Base-by-base conservation (phyloP, 92 coral and sea anemone genomes). In the Phenganax subtilis region DNA sequence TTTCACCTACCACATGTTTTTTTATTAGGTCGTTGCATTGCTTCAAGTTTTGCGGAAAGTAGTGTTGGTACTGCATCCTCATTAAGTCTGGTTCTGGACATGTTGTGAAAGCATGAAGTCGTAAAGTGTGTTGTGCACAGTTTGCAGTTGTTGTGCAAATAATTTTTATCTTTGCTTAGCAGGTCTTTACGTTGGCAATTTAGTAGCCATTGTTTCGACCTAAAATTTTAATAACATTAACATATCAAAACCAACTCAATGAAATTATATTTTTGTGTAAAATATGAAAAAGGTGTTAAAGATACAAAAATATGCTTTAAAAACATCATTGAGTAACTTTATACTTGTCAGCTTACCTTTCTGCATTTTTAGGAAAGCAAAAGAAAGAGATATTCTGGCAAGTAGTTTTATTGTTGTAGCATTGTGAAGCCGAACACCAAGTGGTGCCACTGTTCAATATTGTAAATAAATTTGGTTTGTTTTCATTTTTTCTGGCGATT, bases 61-160 rank as follows among this genome's bases (percentile, higher is more conserved):
- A 71, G 17, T 37, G 75, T 15, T 12, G 75, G 75, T 3, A 71
- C n/a, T 11, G 75, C 75, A 0, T 7, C 37, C 57, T 37, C 30
- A 8, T 53, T 12, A 30, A 71, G 25, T 8, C 20, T 53, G 1
- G 31, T 71, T 71, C 37, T 71, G 27, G 9, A 47, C 10, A 6
- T 53, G 56, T 17, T 51, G 16, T 28, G 57, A 31, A 71, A 71
- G 30, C 75, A 47, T 8, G 55, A 47, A 25, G 9, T 0, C 8
- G 27, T 8, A 15, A 71, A 71, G n/a, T 71, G 75, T 47, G 6
- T 10, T 9, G 75, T 20, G 51, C 75, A 71, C 16, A 71, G 10
- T 71, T 16, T 71, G 75, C 75, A 71, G 37, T 71, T 71, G 75
- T 71, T 71, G 55, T 71, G 51, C 17, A 71, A 53, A 17, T 71